Evolutionary conservation across 2,888 invertebrate species (phyloP).

Genomic region (Oscheius sp.): DNA sequence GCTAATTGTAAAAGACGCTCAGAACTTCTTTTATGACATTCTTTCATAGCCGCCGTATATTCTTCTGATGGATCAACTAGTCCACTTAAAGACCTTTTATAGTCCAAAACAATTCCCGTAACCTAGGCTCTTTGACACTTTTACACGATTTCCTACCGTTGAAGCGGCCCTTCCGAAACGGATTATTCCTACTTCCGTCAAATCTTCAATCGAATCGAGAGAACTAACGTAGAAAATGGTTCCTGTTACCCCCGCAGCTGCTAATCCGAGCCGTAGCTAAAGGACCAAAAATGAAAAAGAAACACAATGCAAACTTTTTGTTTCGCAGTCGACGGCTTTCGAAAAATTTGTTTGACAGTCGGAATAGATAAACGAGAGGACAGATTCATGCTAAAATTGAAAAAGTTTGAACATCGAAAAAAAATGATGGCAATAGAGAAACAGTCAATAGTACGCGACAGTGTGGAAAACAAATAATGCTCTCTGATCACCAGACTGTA

Average conservation of each 20-base stretch:
- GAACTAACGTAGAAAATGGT: conserved; percentile 1
- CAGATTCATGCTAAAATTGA: neutral
- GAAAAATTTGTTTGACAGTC: neutral
- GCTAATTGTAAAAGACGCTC: conserved; percentile 85
- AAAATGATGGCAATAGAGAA: neutral
- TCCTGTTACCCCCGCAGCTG: conserved; percentile 1
- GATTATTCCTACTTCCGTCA: conserved; percentile 79
- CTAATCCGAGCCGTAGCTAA: neutral
- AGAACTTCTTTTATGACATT: conserved; percentile 86
- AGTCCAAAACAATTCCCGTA: conserved; percentile 50
- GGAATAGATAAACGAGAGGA: neutral
- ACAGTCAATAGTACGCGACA: neutral
- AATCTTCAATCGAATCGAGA: conserved; percentile 3
- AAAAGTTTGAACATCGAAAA: neutral
- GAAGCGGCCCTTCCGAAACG: conserved; percentile 85
- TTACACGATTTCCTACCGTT: conserved; percentile 74
- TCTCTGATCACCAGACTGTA: no score
- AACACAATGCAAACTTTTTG: neutral
- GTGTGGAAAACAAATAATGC: no score
- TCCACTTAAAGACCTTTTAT: conserved; percentile 46
- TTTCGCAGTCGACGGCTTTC: neutral
- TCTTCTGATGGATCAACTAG: conserved; percentile 46
- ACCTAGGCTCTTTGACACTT: conserved; percentile 34
- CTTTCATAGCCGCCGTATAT: conserved; percentile 50
- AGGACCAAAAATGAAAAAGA: neutral